Percentiles rank a stretch among this genome's conserved stretches.
These are phyloP conservation scores for Itoplectis maculator DNA, from an alignment of 2,888 invertebrate genomes.

Conservation along the genomic window DNA sequence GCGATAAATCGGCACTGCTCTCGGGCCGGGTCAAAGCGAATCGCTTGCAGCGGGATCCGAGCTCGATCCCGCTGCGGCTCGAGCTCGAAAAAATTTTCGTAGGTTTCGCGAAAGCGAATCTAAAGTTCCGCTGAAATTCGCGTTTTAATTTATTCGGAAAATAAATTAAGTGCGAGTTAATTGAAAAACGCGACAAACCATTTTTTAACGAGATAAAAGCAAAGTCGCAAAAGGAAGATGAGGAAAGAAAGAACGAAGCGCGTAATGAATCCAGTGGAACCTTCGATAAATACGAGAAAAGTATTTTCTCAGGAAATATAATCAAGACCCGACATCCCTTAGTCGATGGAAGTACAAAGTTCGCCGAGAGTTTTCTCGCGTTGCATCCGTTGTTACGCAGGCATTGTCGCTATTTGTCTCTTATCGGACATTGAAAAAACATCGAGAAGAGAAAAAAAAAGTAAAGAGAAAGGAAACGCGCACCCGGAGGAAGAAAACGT, in stretches of 20 bases:
- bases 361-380: not conserved
- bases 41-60: constrained; percentile 33
- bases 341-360: not conserved
- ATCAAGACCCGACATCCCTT: not conserved
- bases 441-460: not conserved
- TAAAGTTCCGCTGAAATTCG: no score
- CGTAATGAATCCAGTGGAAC: no score
- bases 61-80: no score
- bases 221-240: no score
- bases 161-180: no score
- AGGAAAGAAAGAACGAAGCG: no score
- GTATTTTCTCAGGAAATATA: not conserved
- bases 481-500: constrained; percentile 15
- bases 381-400: not conserved
- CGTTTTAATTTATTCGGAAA: no score
- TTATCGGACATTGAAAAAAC: constrained; percentile 5
- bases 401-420: not conserved
- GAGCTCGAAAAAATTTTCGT: no score
- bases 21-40: constrained; percentile 63
- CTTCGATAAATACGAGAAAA: no score
- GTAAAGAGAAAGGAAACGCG: not conserved
- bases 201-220: no score
- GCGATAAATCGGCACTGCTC: constrained; percentile 49
- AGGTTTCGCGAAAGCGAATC: no score
- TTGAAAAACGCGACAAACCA: no score